Evolutionary conservation across 2,888 invertebrate genomes (phyloP).

Genomic region (Bombylius discolor): DNA sequence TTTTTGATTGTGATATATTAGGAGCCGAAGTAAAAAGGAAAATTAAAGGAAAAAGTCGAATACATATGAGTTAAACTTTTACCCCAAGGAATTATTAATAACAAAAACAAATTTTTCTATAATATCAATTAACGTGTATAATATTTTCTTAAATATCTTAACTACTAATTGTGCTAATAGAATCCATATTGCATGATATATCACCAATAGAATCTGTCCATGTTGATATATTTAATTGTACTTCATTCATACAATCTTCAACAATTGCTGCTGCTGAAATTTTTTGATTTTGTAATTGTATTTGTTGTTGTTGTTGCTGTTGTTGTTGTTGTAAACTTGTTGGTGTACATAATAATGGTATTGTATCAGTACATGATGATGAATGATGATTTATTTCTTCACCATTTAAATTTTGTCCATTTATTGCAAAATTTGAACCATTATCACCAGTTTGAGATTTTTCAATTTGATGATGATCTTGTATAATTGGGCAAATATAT

Average conservation of each 20-base stretch:
- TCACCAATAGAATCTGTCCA: slow-evolving; percentile 12
- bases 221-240: neutral
- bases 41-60: too few relatives aligned
- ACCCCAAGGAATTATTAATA: too few relatives aligned
- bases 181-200: slow-evolving; percentile 15
- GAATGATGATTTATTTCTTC: slow-evolving; percentile 10
- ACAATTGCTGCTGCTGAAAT: slow-evolving; percentile 3
- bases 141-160: slow-evolving; percentile 2
- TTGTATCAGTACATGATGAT: slow-evolving; percentile 14
- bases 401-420: neutral
- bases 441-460: slow-evolving; percentile 11
- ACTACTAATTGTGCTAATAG: slow-evolving; percentile 18
- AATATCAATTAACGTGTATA: too few relatives aligned
- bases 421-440: neutral
- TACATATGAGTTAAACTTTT: neutral
- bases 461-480: slow-evolving; percentile 13
- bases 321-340: neutral
- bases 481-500: slow-evolving; percentile 14
- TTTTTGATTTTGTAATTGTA: neutral
- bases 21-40: too few relatives aligned
- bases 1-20: too few relatives aligned
- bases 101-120: neutral
- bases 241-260: slow-evolving; percentile 12
- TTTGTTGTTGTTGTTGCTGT: neutral
- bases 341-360: slow-evolving; percentile 15